A percentile compares a stretch with the other conserved stretches of the same genome.
Conservation (phyloP, 2,888 invertebrate genomes). For the Rutpela maculata region DNA sequence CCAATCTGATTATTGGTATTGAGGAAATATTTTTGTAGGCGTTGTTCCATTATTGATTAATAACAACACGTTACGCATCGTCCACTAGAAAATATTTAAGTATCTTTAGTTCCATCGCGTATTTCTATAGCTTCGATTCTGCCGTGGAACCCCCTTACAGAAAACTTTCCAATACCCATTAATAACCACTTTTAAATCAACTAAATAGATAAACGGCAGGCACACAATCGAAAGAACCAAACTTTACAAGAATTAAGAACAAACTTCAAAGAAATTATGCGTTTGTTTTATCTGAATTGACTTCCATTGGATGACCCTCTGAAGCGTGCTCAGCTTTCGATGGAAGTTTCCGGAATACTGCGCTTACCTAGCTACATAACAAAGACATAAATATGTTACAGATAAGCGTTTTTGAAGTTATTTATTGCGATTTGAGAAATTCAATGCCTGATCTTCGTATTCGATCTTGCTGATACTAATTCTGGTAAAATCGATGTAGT, state of each 20-base stretch:
- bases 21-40: no score
- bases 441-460: constrained; percentile 1
- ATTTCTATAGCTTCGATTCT: no score
- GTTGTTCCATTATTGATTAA: no score
- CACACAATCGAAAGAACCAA: background rate
- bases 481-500: background rate
- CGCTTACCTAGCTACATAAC: constrained; percentile 16
- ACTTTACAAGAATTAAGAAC: background rate
- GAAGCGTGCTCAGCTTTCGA: background rate
- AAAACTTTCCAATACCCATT: background rate
- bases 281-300: constrained; percentile 88
- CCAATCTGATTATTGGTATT: no score
- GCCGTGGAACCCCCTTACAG: background rate
- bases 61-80: no score
- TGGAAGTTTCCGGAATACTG: background rate
- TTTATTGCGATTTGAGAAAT: constrained; percentile 22
- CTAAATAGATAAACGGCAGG: no score
- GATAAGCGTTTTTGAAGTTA: constrained; percentile 12
- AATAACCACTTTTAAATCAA: no score
- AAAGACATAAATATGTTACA: constrained; percentile 12
- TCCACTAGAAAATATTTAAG: no score
- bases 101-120: no score
- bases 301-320: constrained; percentile 7
- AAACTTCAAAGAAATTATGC: constrained; percentile 2
- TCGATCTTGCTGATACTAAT: constrained; percentile 2